Conservation (phyloP, 2,797 vertebrate species). For the Aldrovandia affinis region DNA sequence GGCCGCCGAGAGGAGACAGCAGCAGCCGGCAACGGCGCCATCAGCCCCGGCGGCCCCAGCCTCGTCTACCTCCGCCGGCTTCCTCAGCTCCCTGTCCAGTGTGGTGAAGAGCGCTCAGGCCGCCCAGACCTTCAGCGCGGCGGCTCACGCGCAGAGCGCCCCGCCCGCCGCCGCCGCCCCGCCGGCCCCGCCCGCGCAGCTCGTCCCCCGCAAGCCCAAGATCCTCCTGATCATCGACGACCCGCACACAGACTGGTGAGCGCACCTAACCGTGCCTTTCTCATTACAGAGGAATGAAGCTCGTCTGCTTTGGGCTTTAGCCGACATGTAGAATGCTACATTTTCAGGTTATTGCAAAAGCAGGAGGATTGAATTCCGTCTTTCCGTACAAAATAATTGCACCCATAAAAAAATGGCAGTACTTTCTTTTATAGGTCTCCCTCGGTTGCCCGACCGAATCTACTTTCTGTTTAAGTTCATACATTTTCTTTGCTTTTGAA, state of each 20-base stretch:
- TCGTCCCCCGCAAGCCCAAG: slow-evolving; percentile 82
- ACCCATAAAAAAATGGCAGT: too few species aligned
- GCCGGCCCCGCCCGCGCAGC: not conserved
- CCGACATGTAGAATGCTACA: too few species aligned
- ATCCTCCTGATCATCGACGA: slow-evolving; percentile 90
- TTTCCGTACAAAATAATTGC: too few species aligned
- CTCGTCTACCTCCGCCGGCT: slow-evolving; percentile 73
- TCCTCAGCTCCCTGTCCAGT: slow-evolving; percentile 92
- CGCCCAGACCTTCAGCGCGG: slow-evolving; percentile 58
- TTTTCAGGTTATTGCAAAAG: too few species aligned
- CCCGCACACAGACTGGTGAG: slow-evolving; percentile 93
- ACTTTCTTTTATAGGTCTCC: too few species aligned
- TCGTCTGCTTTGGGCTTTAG: not conserved
- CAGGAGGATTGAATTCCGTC: too few species aligned
- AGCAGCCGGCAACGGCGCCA: slow-evolving; percentile 62
- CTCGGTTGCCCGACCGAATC: not conserved
- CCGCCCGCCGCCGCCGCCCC: not conserved
- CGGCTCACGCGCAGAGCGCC: not conserved
- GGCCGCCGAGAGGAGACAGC: slow-evolving; percentile 83
- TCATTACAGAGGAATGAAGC: not conserved
- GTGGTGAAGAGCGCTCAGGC: slow-evolving; percentile 87
- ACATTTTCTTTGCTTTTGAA: not conserved
- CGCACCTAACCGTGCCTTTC: not conserved
- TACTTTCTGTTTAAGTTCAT: not conserved
- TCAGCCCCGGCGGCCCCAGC: slow-evolving; percentile 16